These are phyloP conservation scores for Cybosia mesomella DNA, from an alignment of 2,888 invertebrate genomes.

Conservation along the genomic window DNA sequence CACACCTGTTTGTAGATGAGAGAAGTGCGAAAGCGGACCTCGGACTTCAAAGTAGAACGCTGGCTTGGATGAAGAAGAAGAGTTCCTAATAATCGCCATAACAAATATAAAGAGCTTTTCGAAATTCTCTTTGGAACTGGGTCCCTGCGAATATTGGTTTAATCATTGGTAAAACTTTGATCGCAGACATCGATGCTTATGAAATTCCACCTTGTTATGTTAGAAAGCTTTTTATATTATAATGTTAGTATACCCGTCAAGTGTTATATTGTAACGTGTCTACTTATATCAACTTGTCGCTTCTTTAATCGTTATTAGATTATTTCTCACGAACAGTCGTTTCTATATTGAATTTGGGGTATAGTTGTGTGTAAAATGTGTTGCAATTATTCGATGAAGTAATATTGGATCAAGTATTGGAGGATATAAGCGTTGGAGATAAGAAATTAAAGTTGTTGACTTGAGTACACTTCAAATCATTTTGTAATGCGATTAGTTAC, in stretches of 20 bases:
- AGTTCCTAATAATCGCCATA: not conserved
- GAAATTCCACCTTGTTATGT: constrained; percentile 36
- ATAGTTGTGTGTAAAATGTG: not conserved
- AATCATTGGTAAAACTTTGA: constrained; percentile 46
- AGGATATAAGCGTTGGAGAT: not conserved
- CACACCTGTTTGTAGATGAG: too few species aligned
- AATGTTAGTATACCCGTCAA: constrained; percentile 28
- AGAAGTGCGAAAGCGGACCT: too few species aligned
- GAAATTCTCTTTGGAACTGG: constrained; percentile 9
- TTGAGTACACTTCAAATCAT: too few species aligned
- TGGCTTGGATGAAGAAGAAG: too few species aligned
- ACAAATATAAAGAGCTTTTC: constrained; percentile 14
- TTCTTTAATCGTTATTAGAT: constrained; percentile 38
- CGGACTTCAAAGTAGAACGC: too few species aligned
- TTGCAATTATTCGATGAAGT: not conserved
- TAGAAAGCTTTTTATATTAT: constrained; percentile 27
- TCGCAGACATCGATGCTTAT: constrained; percentile 33
- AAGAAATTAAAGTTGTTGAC: not conserved
- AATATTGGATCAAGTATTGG: not conserved
- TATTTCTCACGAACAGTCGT: constrained; percentile 23
- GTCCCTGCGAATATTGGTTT: constrained; percentile 25
- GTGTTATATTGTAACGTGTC: constrained; percentile 17
- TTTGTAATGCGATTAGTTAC: too few species aligned
- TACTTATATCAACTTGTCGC: constrained; percentile 20
- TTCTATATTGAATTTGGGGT: not conserved